Base-by-base conservation (phyloP, 2,113 vertebrate species). In the Phrynocephalus versicolor region DNA sequence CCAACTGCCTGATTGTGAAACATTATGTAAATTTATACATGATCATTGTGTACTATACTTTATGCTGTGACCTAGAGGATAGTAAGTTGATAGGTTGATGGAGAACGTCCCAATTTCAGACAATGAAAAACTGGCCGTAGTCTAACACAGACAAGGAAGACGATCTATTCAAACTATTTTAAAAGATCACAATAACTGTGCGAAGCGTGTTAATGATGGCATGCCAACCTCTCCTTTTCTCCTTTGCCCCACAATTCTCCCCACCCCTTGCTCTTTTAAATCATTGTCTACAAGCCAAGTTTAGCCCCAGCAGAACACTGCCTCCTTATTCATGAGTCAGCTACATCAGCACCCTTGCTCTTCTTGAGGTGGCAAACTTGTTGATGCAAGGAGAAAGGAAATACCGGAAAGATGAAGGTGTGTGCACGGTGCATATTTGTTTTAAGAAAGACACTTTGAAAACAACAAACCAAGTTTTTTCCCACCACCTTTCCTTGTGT, bases 241-340 rank as follows among this genome's bases (percentile, higher is more conserved):
- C 70, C 67, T 79, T 60, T 39, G 89, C 79, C 51, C 80, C 83
- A 82, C 79, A 19, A 45, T 30, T 79, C 27, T 85, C 21, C 21
- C 23, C 27, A 84, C 21, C 21, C 23, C 18, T 25, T 81, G 67
- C 88, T 79, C 81, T 77, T 81, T 87, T 25, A 3, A 79, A 79
- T 41, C 57, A 51, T 45, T 79, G 75, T 82, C 64, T 35, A 87
- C 85, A 86, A 88, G 88, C 41, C 72, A 89, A 69, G 82, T 73
- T 93, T 75, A 89, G 64, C 39, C 81, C 15, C 19, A 69, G 55
- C 35, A 72, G 73, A 79, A 73, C 39, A 67, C n/a, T 16, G 7
- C 45, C 85, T 85, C 83, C 89, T 79, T 1, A 0, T n/a, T 1
- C 75, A 84, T 88, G 88, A 93, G 81, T 90, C 88, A 92, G 91